Base-by-base conservation (phyloP, 2,113 vertebrate species). In the Phainopepla nitens region DNA sequence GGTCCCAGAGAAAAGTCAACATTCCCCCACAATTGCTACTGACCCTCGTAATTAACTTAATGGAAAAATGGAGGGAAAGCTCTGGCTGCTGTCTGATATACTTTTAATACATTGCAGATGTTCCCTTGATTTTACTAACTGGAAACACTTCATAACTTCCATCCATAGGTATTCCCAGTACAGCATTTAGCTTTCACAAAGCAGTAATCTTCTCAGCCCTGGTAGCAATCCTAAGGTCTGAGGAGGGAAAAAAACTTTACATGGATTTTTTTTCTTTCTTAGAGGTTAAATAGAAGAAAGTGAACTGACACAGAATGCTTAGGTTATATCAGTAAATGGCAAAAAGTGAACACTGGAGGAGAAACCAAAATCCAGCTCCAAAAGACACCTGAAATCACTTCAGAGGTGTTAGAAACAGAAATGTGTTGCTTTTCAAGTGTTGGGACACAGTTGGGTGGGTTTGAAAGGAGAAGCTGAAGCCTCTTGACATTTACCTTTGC, bases 141-240 rank as follows among this genome's bases (percentile, higher is more conserved):
- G 93, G 75, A 93, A 91, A 80, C 66, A 91, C 87, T 87, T 96
- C 62, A 82, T 91, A 82, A 91, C 86, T 94, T 82, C 42, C 66
- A 23, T 73, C 62, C 62, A 54, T 44, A 21, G 68, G 35, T 89
- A 31, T 93, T 96, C 93, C 82, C 90, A 77, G 39, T 65, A 11
- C 53, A 77, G 47, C 75, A 79, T 62, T 93, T 73, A 82, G 15
- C 27, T 80, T 58, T 54, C 82, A 66, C 84, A 85, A 76, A 90
- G n/a, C 54, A 77, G 61, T 25, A 15, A 60, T 95, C 64, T 90
- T 94, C 70, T 72, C 89, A 87, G 61, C 49, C 62, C 72, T 86
- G 21, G 45, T 73, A 80, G 77, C 64, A 69, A 29, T n/a, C 83
- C 45, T 60, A 10, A 60, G 16, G 22, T 81, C 69, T 85, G 42